Conservation (phyloP, 1,140 invertebrate genomes). For the Uloborus diversus region DNA sequence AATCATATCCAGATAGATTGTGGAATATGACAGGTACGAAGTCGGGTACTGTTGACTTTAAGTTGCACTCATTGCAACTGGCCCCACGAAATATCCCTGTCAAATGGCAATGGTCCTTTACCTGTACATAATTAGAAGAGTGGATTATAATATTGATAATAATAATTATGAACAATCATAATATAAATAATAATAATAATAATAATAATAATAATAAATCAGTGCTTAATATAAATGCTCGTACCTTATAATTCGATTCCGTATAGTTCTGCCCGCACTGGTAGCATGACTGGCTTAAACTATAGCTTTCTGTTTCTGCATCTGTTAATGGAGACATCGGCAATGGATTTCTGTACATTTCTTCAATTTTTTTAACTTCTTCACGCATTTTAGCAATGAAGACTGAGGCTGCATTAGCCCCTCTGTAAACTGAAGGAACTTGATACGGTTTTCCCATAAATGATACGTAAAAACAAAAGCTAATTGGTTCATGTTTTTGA, state of each 20-base stretch:
- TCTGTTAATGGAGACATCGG: not conserved
- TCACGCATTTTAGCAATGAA: not conserved
- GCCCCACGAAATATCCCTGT: not conserved
- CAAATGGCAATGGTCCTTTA: not conserved
- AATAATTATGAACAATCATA: too few relatives aligned
- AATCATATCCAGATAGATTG: not conserved
- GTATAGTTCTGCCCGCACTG: not conserved
- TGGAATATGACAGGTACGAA: not conserved
- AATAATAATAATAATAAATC: too few relatives aligned
- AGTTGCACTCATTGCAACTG: not conserved
- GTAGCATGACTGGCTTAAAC: not conserved
- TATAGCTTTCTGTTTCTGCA: not conserved
- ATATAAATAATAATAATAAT: too few relatives aligned
- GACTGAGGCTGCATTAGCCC: not conserved
- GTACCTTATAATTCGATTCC: not conserved
- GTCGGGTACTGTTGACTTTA: not conserved
- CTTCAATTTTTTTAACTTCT: not conserved
- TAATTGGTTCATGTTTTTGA: not conserved
- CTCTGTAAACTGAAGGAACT: not conserved
- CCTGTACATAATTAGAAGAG: too few relatives aligned
- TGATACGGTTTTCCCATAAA: too few relatives aligned
- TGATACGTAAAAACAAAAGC: not conserved
- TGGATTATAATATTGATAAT: too few relatives aligned
- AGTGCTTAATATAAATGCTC: too few relatives aligned
- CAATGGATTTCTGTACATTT: not conserved